phyloP scores from a whole-genome alignment of 2,888 invertebrate species.

The Drosophila vallismaia region DNA sequence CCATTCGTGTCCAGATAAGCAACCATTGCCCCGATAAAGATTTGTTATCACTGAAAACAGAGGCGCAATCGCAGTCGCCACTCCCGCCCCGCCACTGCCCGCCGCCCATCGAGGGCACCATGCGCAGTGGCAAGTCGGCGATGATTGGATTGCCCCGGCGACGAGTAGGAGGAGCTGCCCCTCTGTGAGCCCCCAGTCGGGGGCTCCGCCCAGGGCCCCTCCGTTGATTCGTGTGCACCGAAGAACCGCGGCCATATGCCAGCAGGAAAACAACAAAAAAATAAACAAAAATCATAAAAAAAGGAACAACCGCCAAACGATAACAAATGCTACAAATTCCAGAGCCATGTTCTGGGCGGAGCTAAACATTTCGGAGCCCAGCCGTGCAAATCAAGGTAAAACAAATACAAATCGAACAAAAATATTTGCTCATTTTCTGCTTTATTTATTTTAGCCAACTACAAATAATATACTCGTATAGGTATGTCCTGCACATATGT shows the following conservation, averaged over 20 bases:
- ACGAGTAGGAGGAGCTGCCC: constrained; percentile 67
- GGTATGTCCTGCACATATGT: constrained; percentile 1
- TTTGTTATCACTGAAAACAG: constrained; percentile 83
- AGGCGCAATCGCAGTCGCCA: constrained; percentile 65
- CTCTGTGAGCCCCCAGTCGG: constrained; percentile 57
- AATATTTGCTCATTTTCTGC: constrained; percentile 67
- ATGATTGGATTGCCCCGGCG: constrained; percentile 67
- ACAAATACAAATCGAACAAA: constrained; percentile 76
- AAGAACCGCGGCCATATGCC: constrained; percentile 59
- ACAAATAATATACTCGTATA: constrained; percentile 20
- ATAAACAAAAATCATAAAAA: constrained; percentile 5
- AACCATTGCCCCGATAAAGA: constrained; percentile 77
- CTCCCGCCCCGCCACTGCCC: constrained; percentile 24
- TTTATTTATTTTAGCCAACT: constrained; percentile 39
- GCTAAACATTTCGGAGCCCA: constrained; percentile 41
- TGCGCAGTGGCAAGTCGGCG: constrained; percentile 71
- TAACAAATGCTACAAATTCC: constrained; percentile 30
- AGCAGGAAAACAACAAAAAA: constrained; percentile 25
- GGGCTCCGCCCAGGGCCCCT: constrained; percentile 27
- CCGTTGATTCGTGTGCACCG: constrained; percentile 29
- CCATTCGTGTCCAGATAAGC: constrained; percentile 68
- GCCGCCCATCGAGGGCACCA: constrained; percentile 49
- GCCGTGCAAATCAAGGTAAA: constrained; percentile 75
- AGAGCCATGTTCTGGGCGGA: constrained; percentile 74
- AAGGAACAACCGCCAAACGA: constrained; percentile 18